phyloP scores from a whole-genome alignment of 2,113 vertebrate genomes.

The Gnathonemus longibarbis region DNA sequence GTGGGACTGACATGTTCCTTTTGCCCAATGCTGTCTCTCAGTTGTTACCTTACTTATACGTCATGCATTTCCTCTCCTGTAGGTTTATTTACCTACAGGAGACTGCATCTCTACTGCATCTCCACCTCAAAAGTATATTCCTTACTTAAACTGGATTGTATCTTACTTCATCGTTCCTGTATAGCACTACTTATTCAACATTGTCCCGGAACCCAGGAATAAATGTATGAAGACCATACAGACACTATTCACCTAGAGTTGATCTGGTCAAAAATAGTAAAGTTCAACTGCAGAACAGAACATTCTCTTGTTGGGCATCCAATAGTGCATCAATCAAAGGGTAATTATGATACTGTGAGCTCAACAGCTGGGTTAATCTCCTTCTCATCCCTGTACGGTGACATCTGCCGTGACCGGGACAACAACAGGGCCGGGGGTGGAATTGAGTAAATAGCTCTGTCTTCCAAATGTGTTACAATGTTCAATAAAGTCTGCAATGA shows the following conservation, averaged over 20 bases:
- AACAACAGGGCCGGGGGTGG: not conserved
- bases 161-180: not conserved
- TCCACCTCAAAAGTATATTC: not conserved
- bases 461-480: slow-evolving; percentile 3
- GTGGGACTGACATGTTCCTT: too few relatives aligned
- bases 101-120: not conserved
- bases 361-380: not conserved
- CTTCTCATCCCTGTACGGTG: not conserved
- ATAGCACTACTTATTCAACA: not conserved
- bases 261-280: not conserved
- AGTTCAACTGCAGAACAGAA: not conserved
- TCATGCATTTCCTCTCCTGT: not conserved
- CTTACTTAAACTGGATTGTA: not conserved
- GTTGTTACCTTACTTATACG: not conserved
- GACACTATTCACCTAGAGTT: not conserved
- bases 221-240: not conserved
- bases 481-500: not conserved
- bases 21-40: too few relatives aligned
- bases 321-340: not conserved
- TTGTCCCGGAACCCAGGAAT: not conserved
- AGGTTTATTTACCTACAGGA: not conserved
- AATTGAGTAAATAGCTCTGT: not conserved
- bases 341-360: not conserved
- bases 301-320: not conserved
- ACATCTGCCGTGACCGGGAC: not conserved